Base-by-base conservation (phyloP, 2,888 invertebrate genomes). In the Vesta saturnalis region DNA sequence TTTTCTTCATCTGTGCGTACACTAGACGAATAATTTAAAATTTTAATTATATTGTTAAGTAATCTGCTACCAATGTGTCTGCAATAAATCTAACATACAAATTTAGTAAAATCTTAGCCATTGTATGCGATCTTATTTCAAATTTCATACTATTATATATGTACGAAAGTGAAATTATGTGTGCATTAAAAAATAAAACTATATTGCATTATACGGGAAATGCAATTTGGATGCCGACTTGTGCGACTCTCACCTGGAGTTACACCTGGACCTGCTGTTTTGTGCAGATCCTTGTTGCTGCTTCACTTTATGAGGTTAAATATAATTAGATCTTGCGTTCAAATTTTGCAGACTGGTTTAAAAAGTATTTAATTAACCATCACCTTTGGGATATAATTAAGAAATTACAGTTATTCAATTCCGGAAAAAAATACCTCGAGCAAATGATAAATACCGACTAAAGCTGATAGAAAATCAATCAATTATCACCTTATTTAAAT, bases 271-370 rank as follows among this genome's bases (percentile, higher is more conserved):
- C 64, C 60, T 64, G 64, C 64, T 49, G 63, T 60, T 62, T 39
- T 8, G 10, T 52, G 63, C 58, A 58, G 69, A 64, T 64, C 57
- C 57, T 65, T 57, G 56, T 52, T 35, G 21, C 63, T 68, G 21
- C 63, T 68, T 60, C 60, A 52, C 61, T 69, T 65, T 69, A 69
- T 62, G 65, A 69, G 66, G 66, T 69, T 69, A 62, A 66, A 60
- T 56, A 63, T 69, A 69, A 69, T 69, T 69, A 69, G 66, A 69
- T 66, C 63, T 69, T 66, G 66, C 62, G 65, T 57, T 69, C 66
- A 69, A 66, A 69, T 69, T 69, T 65, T 62, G 69, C 65, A 46
- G 64, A 69, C 69, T 65, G 69, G 69, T 69, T 69, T 65, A 61
- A 69, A 56, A 64, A 16, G 43, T 61, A 58, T 69, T 69, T 69